Conservation (phyloP, 2,113 vertebrate genomes). For the Ranitomeya variabilis region DNA sequence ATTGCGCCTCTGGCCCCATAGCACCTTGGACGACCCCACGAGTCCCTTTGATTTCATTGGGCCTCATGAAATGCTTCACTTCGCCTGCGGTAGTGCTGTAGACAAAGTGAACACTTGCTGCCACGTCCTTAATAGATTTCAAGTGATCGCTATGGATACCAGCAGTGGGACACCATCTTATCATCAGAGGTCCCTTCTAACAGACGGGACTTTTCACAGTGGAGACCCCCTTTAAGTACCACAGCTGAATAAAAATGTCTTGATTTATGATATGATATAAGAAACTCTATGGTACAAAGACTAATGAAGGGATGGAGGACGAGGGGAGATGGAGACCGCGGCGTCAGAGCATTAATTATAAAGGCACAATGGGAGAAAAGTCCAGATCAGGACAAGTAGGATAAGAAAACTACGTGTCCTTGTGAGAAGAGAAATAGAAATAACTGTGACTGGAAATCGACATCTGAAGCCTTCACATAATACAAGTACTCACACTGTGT, state of each 20-base stretch:
- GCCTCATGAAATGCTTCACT: too few relatives aligned
- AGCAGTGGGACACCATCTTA: too few relatives aligned
- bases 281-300: not conserved
- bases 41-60: too few relatives aligned
- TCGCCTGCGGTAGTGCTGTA: too few relatives aligned
- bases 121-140: too few relatives aligned
- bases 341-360: constrained; percentile 30
- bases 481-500: not conserved
- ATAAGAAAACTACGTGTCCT: not conserved
- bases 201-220: not conserved
- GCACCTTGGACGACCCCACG: too few relatives aligned
- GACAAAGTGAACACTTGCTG: too few relatives aligned
- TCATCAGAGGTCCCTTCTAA: too few relatives aligned
- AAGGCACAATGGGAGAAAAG: constrained; percentile 21
- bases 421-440: not conserved
- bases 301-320: not conserved
- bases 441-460: not conserved
- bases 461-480: not conserved
- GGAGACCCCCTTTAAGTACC: not conserved
- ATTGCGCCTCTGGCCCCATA: too few relatives aligned
- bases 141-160: too few relatives aligned
- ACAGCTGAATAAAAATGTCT: not conserved
- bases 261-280: not conserved
- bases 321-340: not conserved
- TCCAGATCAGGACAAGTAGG: not conserved